Conservation (phyloP, 1,140 invertebrate species). For the Nixonia krombeini region DNA sequence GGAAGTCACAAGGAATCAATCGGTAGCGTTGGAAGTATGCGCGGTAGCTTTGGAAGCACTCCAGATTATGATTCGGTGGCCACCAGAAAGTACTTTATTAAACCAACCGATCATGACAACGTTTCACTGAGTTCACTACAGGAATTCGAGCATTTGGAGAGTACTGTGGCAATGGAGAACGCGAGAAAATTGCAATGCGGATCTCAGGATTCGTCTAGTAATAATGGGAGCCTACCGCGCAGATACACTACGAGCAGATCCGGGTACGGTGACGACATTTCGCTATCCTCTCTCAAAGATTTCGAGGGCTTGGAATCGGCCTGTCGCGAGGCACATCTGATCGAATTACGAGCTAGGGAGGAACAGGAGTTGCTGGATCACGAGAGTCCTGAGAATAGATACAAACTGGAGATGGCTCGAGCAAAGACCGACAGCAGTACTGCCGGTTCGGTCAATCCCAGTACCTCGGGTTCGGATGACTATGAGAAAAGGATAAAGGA, state of each 20-base stretch:
- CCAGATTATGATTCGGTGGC: slow-evolving; percentile 89
- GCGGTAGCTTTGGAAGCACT: slow-evolving; percentile 83
- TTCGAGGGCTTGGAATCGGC: slow-evolving; percentile 94
- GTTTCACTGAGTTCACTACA: slow-evolving; percentile 92
- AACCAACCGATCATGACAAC: slow-evolving; percentile 89
- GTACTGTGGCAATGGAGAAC: slow-evolving; percentile 80
- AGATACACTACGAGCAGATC: slow-evolving; percentile 76
- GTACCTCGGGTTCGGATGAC: slow-evolving; percentile 77
- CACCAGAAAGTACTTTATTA: slow-evolving; percentile 82
- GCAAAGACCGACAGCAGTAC: slow-evolving; percentile 53
- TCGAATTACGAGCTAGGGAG: slow-evolving; percentile 86
- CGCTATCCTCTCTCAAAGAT: slow-evolving; percentile 92
- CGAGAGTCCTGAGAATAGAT: slow-evolving; percentile 77
- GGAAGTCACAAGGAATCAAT: slow-evolving; percentile 86
- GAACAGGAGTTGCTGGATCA: slow-evolving; percentile 87
- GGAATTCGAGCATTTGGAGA: slow-evolving; percentile 94
- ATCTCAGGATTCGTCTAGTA: slow-evolving; percentile 80
- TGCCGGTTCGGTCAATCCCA: slow-evolving; percentile 66
- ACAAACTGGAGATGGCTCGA: slow-evolving; percentile 64
- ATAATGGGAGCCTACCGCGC: slow-evolving; percentile 81
- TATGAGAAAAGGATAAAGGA: slow-evolving; percentile 81
- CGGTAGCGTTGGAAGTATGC: slow-evolving; percentile 82
- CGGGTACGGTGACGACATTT: slow-evolving; percentile 89
- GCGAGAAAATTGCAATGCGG: slow-evolving; percentile 74
- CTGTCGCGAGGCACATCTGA: slow-evolving; percentile 85